These are phyloP conservation scores for Marisa cornuarietis DNA, from an alignment of 1,140 invertebrate species.

Conservation along the genomic window DNA sequence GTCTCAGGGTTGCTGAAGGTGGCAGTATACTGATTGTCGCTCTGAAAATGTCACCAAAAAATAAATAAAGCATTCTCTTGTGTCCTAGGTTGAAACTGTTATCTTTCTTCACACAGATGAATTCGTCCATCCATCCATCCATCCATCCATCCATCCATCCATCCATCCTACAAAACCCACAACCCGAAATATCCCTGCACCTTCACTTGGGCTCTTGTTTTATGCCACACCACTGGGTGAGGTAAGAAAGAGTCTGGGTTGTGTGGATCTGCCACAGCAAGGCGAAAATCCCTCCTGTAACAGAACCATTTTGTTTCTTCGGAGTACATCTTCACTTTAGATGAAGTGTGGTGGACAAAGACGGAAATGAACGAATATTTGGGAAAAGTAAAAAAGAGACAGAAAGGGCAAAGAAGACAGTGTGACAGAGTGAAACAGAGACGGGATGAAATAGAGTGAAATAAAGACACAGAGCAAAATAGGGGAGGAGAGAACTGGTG, in stretches of 20 bases:
- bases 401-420: neutral
- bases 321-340: too few relatives aligned
- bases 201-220: slow-evolving; percentile 22
- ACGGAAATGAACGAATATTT: too few relatives aligned
- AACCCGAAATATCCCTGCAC: slow-evolving; percentile 28
- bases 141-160: too few relatives aligned
- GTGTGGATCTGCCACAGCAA: slow-evolving; percentile 45
- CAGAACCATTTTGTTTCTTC: neutral
- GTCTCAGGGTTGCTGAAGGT: slow-evolving; percentile 40
- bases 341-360: too few relatives aligned
- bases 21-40: slow-evolving; percentile 31
- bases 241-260: slow-evolving; percentile 41
- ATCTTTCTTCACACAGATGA: too few relatives aligned
- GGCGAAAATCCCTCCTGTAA: slow-evolving; percentile 55
- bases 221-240: slow-evolving; percentile 46
- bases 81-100: too few relatives aligned
- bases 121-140: too few relatives aligned
- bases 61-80: neutral
- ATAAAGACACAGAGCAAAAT: too few relatives aligned
- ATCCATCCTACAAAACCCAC: too few relatives aligned
- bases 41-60: slow-evolving; percentile 17
- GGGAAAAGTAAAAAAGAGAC: neutral
- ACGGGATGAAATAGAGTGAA: too few relatives aligned
- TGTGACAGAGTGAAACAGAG: neutral
- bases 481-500: too few relatives aligned